These are phyloP conservation scores for Zeus faber DNA, from an alignment of 2,113 vertebrate genomes.

Conservation along the genomic window DNA sequence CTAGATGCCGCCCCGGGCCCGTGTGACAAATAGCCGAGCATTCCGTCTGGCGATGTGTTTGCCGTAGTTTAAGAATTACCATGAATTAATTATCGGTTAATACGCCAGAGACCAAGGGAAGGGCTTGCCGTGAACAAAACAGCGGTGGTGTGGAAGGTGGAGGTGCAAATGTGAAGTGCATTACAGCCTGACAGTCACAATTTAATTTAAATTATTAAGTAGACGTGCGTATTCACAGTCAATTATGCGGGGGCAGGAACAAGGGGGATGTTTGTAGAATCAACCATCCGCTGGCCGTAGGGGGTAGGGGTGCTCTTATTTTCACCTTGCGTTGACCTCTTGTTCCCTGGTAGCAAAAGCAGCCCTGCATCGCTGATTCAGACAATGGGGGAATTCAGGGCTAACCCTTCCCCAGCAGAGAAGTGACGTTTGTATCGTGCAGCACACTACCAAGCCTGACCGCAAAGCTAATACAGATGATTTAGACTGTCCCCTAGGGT, in stretches of 20 bases:
- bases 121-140: slow-evolving; percentile 10
- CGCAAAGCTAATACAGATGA: no score
- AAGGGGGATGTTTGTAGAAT: neutral
- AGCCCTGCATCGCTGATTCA: neutral
- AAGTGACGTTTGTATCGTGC: no score
- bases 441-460: no score
- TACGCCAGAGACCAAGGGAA: slow-evolving; percentile 10
- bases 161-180: neutral
- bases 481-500: no score
- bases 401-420: no score
- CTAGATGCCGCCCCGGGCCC: slow-evolving; percentile 8
- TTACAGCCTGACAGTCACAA: neutral
- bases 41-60: slow-evolving; percentile 6
- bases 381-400: no score
- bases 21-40: slow-evolving; percentile 12
- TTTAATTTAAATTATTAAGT: neutral
- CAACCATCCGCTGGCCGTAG: no score
- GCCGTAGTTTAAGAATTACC: slow-evolving; percentile 18
- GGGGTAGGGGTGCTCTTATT: neutral
- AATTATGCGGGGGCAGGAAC: neutral
- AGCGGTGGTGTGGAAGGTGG: neutral
- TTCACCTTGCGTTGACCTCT: neutral
- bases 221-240: neutral
- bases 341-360: neutral
- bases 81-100: slow-evolving; percentile 20